Base-by-base conservation (phyloP, 2,888 invertebrate genomes). In the Heliothis peltigera region DNA sequence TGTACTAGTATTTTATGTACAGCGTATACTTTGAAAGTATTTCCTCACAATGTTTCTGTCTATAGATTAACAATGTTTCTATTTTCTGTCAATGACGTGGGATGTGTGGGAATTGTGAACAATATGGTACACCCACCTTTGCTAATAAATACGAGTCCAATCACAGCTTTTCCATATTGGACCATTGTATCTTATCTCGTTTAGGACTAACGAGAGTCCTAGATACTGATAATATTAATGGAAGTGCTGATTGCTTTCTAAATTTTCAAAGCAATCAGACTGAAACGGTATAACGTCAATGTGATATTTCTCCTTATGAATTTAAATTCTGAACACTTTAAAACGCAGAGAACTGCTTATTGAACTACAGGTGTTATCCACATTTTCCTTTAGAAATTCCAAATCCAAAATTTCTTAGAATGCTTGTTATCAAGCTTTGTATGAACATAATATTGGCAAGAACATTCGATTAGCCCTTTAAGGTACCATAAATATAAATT, bases 1-100 rank as follows among this genome's bases (percentile, higher is more conserved):
- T n/a, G n/a, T 43, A 42, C 47, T 59, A 54, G 59, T 69, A 46
- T 63, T 65, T 52, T 28, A 53, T 19, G n/a, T n/a, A n/a, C n/a
- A n/a, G n/a, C n/a, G n/a, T n/a, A 55, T 8, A 12, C 39, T 44
- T 5, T 47, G 22, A 12, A 47, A n/a, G 15, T 22, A 22, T 15
- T 47, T 19, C 15, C 22, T 10, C 47, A 22, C 15, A 15, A 15
- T 22, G 47, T 47, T 22, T 22, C 15, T 35, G 15, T 7, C 4
- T 15, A 35, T 15, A 35, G 35, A 35, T 15, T 22, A 7, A 47
- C 47, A 47, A 22, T 47, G 47, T 46, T 46, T 10, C 46, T 46
- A 46, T 46, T 47, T 22, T 22, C 47, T 15, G 4, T 22, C 1
- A 8, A 54, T 21, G 12, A n/a, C 39, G 19, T 39, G n/a, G n/a